Percentiles rank a stretch among this genome's conserved stretches.
Evolutionary conservation across 2,113 vertebrate genomes (phyloP).

Genomic region (Microtus oregoni): DNA sequence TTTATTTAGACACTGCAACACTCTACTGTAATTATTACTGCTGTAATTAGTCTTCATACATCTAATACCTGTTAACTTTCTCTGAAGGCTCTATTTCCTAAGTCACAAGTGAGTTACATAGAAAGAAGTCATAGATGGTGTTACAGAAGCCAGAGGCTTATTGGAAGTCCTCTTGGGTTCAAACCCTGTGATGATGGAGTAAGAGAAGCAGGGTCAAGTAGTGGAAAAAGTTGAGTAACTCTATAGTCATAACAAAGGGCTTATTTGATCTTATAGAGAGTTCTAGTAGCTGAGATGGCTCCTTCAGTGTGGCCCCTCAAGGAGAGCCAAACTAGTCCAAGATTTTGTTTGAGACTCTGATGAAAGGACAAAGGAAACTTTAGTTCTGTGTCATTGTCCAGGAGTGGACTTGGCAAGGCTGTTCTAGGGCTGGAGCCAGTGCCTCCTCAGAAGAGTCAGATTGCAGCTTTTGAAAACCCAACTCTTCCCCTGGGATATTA

Average conservation of each 20-base stretch:
- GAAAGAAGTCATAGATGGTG: neutral
- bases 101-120: neutral
- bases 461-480: neutral
- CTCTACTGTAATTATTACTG: neutral
- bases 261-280: neutral
- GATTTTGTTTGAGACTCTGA: neutral
- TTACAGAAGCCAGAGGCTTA: neutral
- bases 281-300: neutral
- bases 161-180: neutral
- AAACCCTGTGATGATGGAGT: neutral
- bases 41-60: neutral
- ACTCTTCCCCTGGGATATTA: neutral
- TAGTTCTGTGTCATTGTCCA: neutral
- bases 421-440: neutral
- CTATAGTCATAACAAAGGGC: neutral
- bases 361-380: neutral
- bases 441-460: neutral
- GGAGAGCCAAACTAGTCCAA: neutral
- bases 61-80: neutral
- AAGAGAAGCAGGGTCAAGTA: neutral
- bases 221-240: neutral
- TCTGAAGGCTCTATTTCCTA: neutral
- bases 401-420: neutral
- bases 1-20: constrained; percentile 22
- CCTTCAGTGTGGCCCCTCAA: neutral